Conservation (phyloP, 2,888 invertebrate genomes). For the Eupithecia pulchellata region DNA sequence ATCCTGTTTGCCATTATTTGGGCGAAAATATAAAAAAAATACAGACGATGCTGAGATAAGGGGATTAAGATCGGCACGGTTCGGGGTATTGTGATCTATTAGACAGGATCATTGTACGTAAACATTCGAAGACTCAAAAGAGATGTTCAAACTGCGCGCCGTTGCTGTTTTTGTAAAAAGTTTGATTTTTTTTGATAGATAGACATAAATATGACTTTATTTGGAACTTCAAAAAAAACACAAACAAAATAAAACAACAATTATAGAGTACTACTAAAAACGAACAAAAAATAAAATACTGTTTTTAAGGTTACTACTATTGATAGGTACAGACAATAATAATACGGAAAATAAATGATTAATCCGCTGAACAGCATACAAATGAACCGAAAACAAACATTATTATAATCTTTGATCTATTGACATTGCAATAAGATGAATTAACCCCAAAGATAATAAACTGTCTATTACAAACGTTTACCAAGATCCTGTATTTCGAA, state of each 20-base stretch:
- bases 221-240: no score
- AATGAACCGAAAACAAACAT: not conserved
- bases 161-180: not conserved
- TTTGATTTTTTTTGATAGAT: no score
- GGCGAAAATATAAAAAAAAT: slow-evolving; percentile 67
- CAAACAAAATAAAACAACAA: no score
- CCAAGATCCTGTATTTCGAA: not conserved
- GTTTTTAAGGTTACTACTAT: no score
- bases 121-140: slow-evolving; percentile 44
- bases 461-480: slow-evolving; percentile 2
- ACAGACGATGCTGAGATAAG: slow-evolving; percentile 62
- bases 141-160: not conserved
- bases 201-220: no score
- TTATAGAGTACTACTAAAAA: no score
- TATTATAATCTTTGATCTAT: slow-evolving; percentile 3
- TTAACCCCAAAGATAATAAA: not conserved
- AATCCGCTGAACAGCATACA: not conserved
- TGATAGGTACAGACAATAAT: no score
- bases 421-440: not conserved
- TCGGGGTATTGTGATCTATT: slow-evolving; percentile 38
- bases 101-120: slow-evolving; percentile 43
- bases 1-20: slow-evolving; percentile 74
- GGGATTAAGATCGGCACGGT: slow-evolving; percentile 47
- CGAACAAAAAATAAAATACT: no score
- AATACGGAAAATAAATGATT: not conserved